Conservation (phyloP, 2,888 invertebrate species). For the Tryphoninae sp. region DNA sequence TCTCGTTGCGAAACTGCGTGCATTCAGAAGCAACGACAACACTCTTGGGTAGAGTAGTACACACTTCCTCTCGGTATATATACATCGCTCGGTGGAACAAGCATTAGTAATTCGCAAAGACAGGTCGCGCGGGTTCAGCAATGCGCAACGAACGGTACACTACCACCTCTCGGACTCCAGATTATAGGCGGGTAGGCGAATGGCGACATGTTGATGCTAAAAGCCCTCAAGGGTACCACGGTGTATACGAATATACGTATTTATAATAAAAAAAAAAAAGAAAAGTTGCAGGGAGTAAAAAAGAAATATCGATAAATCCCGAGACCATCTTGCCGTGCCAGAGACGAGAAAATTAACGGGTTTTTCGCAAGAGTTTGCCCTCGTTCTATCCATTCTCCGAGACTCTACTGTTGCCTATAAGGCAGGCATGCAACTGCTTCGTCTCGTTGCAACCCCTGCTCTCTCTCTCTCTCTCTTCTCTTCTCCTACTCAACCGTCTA, state of each 20-base stretch:
- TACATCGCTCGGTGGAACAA: slow-evolving; percentile 57
- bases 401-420: slow-evolving; percentile 22
- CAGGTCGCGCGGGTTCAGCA: slow-evolving; percentile 44
- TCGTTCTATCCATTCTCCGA: slow-evolving; percentile 37
- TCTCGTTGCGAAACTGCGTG: slow-evolving; percentile 13
- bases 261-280: slow-evolving; percentile 17
- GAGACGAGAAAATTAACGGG: slow-evolving; percentile 49
- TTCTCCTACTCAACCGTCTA: neutral
- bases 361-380: slow-evolving; percentile 33
- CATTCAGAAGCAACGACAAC: slow-evolving; percentile 25
- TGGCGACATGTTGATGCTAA: slow-evolving; percentile 48
- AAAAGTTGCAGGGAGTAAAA: slow-evolving; percentile 1
- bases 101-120: slow-evolving; percentile 54
- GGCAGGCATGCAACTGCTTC: slow-evolving; percentile 35
- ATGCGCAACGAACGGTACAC: slow-evolving; percentile 40
- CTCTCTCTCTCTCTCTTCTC: neutral
- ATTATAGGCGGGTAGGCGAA: slow-evolving; percentile 9
- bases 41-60: slow-evolving; percentile 19
- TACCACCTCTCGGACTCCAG: slow-evolving; percentile 25
- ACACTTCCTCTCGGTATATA: slow-evolving; percentile 22
- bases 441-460: slow-evolving; percentile 34
- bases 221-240: slow-evolving; percentile 24
- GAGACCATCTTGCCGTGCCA: slow-evolving; percentile 34
- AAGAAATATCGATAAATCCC: slow-evolving; percentile 55
- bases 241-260: slow-evolving; percentile 13